Conservation (phyloP, 2,888 invertebrate genomes). For the Caenorhabditis wallacei region DNA sequence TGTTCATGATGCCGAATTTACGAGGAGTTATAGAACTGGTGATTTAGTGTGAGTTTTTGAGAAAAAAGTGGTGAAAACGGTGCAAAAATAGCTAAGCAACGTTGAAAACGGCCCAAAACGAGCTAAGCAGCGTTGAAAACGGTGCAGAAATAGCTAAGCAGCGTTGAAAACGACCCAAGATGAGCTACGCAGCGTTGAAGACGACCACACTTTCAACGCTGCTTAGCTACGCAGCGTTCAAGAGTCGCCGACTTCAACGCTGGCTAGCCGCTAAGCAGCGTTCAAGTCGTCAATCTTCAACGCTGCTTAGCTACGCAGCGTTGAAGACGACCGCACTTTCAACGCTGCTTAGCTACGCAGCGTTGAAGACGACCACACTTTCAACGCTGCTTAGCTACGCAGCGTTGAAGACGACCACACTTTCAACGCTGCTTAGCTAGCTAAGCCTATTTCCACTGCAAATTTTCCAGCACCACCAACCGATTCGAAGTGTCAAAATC, state of each 20-base stretch:
- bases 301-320: not conserved
- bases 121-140: not conserved
- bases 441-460: not conserved
- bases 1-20: not conserved
- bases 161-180: no score
- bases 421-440: not conserved
- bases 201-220: no score
- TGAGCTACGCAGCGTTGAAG: no score
- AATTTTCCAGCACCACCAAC: constrained; percentile 31
- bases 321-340: no score
- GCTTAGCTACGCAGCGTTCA: no score
- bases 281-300: no score
- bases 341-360: no score
- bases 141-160: not conserved
- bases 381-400: not conserved
- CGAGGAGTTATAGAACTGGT: constrained; percentile 9
- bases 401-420: no score
- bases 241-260: no score
- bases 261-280: not conserved
- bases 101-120: not conserved
- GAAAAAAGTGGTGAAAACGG: no score
- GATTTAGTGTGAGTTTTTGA: constrained; percentile 35
- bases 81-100: not conserved
- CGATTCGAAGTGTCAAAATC: constrained; percentile 28
- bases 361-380: not conserved